These are phyloP conservation scores for Aramus guarauna DNA, from an alignment of 2,113 vertebrate species.

Conservation along the genomic window DNA sequence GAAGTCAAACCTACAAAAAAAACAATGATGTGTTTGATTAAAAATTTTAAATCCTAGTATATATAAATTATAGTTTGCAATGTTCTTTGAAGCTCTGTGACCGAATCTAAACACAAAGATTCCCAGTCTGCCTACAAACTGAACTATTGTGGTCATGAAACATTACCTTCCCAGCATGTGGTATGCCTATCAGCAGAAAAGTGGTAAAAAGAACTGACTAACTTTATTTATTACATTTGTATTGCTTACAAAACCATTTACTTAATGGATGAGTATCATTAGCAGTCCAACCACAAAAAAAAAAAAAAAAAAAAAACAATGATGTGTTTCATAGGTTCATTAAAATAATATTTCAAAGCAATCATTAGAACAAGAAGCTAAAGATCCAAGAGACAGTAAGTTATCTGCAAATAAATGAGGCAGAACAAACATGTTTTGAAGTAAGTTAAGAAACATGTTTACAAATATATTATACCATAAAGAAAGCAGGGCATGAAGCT, in stretches of 20 bases:
- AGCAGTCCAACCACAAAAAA: conserved; percentile 85
- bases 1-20: no score
- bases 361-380: conserved; percentile 84
- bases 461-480: conserved; percentile 75
- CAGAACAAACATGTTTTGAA: conserved; percentile 83
- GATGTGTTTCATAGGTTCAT: conserved; percentile 89
- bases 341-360: conserved; percentile 89
- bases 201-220: conserved; percentile 76
- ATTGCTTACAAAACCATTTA: conserved; percentile 90
- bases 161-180: conserved; percentile 80
- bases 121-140: conserved; percentile 63
- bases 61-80: conserved; percentile 22
- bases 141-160: conserved; percentile 83
- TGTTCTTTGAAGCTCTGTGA: conserved; percentile 47
- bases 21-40: no score
- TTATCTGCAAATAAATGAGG: conserved; percentile 88
- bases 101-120: conserved; percentile 60
- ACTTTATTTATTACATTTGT: conserved; percentile 88
- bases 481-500: conserved; percentile 59
- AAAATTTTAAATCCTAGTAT: neutral
- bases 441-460: conserved; percentile 80
- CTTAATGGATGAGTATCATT: conserved; percentile 93
- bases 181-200: conserved; percentile 79
- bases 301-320: conserved; percentile 86
- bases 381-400: conserved; percentile 82